phyloP scores from a whole-genome alignment of 1,140 invertebrate genomes.

The Drosophila tsacasi region DNA sequence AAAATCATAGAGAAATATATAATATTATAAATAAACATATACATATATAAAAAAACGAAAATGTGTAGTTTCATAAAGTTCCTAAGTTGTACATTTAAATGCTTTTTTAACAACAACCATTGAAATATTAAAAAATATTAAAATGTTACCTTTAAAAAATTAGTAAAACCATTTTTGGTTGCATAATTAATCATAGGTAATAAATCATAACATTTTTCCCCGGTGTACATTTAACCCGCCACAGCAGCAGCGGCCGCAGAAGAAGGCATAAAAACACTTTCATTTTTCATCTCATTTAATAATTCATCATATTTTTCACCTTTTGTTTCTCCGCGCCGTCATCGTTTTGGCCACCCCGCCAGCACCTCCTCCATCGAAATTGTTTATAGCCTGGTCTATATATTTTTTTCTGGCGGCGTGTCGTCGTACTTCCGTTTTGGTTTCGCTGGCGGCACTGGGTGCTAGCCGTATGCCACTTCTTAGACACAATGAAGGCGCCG shows the following conservation, averaged over 20 bases:
- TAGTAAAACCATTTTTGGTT: too few relatives aligned
- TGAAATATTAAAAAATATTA: neutral
- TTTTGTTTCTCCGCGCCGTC: constrained; percentile 47
- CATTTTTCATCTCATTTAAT: constrained; percentile 82
- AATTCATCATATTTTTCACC: constrained; percentile 71
- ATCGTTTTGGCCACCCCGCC: constrained; percentile 54
- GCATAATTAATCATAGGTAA: neutral
- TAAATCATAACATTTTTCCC: constrained; percentile 11
- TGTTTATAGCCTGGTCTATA: constrained; percentile 73
- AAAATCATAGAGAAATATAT: neutral
- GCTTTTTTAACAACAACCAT: neutral
- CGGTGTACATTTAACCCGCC: constrained; percentile 41
- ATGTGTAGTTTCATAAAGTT: too few relatives aligned
- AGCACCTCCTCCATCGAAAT: constrained; percentile 14
- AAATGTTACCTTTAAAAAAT: too few relatives aligned
- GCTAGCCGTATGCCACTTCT: constrained; percentile 48
- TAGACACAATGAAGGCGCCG: constrained; percentile 39
- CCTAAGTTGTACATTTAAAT: too few relatives aligned
- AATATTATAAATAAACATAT: neutral
- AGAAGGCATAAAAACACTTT: constrained; percentile 73
- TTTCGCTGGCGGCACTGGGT: constrained; percentile 29
- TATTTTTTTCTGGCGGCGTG: constrained; percentile 54
- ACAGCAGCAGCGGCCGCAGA: constrained; percentile 41
- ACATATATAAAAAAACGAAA: too few relatives aligned
- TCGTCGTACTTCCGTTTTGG: constrained; percentile 70